Evolutionary conservation across 2,888 invertebrate species (phyloP).

Genomic region (Melangyna quadrimaculata): DNA sequence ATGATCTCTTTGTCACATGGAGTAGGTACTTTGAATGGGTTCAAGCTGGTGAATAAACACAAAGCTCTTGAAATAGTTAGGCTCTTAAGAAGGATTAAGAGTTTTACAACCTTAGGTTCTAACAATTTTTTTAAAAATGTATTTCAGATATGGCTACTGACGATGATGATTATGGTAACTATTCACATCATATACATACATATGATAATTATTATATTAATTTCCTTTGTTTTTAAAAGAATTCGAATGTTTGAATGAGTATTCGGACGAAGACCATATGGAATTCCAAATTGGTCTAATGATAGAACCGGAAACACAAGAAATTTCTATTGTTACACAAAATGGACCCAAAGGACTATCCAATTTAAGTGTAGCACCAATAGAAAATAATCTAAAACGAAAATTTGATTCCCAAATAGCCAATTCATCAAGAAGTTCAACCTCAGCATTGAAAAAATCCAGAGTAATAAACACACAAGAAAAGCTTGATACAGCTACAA

Average conservation of each 20-base stretch:
- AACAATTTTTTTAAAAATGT: not conserved
- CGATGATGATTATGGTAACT: not conserved
- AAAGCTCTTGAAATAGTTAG: too few species aligned
- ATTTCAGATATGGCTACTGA: not conserved
- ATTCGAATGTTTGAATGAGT: not conserved
- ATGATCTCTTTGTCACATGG: too few species aligned
- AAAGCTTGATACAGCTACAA: not conserved
- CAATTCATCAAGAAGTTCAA: not conserved
- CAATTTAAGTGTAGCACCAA: not conserved
- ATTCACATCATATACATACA: not conserved
- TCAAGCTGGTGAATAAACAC: too few species aligned
- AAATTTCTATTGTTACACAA: not conserved
- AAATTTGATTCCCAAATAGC: not conserved
- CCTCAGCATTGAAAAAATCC: not conserved
- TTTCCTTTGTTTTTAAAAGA: not conserved
- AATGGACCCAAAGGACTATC: not conserved
- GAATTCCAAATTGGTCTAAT: slow-evolving; percentile 1
- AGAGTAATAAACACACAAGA: not conserved
- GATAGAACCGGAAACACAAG: not conserved
- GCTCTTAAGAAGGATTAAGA: not conserved
- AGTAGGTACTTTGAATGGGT: too few species aligned
- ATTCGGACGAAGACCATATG: not conserved
- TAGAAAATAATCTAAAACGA: not conserved
- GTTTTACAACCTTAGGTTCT: not conserved
- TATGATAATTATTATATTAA: not conserved